These are phyloP conservation scores for Jacana jacana DNA, from an alignment of 2,113 vertebrate species.

Conservation along the genomic window DNA sequence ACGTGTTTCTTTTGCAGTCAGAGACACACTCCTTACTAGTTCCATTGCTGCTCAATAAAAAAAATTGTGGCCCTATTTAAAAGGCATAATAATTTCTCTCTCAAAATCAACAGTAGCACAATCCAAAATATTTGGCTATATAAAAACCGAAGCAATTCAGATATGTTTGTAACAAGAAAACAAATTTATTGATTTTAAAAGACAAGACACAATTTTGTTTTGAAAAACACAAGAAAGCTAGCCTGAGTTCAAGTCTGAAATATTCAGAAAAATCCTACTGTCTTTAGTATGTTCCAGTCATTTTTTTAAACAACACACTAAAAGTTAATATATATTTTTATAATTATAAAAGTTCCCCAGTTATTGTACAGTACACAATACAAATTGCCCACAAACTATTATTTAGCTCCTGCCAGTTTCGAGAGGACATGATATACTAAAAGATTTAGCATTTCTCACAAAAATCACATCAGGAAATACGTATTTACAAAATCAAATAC, in stretches of 20 bases:
- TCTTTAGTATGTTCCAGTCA: conserved; percentile 89
- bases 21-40: conserved; percentile 16
- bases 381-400: conserved; percentile 84
- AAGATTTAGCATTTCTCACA: conserved; percentile 86
- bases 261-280: conserved; percentile 91
- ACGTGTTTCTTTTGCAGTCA: background rate
- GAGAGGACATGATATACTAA: conserved; percentile 84
- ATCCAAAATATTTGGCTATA: background rate
- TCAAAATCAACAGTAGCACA: background rate
- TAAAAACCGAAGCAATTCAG: conserved; percentile 49
- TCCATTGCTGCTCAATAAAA: conserved; percentile 47
- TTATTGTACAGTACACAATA: conserved; percentile 85
- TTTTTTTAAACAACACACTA: conserved; percentile 87
- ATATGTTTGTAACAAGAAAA: conserved; percentile 83
- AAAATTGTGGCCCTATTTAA: conserved; percentile 25
- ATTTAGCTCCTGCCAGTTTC: conserved; percentile 81
- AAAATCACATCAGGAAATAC: conserved; percentile 90
- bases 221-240: conserved; percentile 91
- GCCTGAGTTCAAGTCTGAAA: conserved; percentile 91
- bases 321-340: conserved; percentile 86
- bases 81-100: conserved; percentile 24
- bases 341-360: conserved; percentile 85
- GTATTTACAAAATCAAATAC: conserved; percentile 90
- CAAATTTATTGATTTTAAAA: conserved; percentile 90
- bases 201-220: conserved; percentile 89